A percentile compares a stretch with the other conserved stretches of the same genome.
phyloP scores from a whole-genome alignment of 2,113 vertebrate species.

The Callopanchax toddi region DNA sequence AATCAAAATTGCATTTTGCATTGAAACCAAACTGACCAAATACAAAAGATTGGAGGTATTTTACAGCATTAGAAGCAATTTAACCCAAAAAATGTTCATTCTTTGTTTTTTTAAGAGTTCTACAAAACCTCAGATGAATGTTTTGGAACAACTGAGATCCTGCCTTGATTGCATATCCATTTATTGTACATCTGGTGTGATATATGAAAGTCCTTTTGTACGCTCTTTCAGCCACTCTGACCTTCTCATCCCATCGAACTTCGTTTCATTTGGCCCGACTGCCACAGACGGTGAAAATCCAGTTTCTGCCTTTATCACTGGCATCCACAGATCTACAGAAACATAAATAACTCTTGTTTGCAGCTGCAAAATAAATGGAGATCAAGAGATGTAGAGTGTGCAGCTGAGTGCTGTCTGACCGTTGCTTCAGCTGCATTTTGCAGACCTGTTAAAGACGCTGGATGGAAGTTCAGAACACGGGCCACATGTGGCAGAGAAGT shows the following conservation, averaged over 20 bases:
- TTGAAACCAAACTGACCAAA: too few relatives aligned
- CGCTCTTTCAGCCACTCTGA: neutral
- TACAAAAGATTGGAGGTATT: too few relatives aligned
- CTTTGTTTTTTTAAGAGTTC: neutral
- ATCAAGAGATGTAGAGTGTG: neutral
- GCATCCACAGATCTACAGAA: neutral
- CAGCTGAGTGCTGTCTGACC: neutral
- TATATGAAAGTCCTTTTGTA: neutral
- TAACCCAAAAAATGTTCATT: too few relatives aligned
- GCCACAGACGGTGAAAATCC: neutral
- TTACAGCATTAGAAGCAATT: too few relatives aligned
- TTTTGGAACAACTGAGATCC: too few relatives aligned
- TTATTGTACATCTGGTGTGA: neutral
- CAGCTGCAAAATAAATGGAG: neutral
- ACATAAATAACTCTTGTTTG: neutral
- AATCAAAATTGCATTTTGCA: too few relatives aligned
- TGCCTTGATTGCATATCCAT: neutral
- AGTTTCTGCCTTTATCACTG: neutral
- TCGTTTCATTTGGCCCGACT: neutral
- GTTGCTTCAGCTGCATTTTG: neutral
- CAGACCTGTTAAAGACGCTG: neutral
- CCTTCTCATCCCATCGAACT: neutral
- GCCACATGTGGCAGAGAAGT: neutral
- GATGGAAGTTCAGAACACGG: neutral
- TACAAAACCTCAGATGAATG: neutral